phyloP scores from a whole-genome alignment of 2,888 invertebrate species.

The Noctua fimbriata region DNA sequence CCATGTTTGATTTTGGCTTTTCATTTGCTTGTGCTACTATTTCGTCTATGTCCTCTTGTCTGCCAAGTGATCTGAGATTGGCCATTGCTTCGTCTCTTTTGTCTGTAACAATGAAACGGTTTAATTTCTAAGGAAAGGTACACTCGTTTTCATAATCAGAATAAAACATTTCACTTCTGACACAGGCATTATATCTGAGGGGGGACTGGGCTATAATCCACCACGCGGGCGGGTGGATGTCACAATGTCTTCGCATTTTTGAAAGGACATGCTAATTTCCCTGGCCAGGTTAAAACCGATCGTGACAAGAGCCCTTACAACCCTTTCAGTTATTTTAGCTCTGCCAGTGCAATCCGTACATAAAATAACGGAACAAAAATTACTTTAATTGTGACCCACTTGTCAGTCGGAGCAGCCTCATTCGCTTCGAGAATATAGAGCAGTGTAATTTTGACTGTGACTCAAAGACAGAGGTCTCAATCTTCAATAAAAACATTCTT shows the following conservation, averaged over 20 bases:
- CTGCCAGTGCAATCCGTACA: neutral
- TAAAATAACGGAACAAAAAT: neutral
- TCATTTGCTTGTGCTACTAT: slow-evolving; percentile 35
- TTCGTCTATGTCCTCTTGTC: slow-evolving; percentile 45
- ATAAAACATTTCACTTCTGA: neutral
- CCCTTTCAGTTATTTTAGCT: neutral
- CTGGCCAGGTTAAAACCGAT: neutral
- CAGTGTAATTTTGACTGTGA: neutral
- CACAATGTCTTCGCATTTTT: neutral
- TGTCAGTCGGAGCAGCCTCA: neutral
- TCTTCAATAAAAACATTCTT: slow-evolving; percentile 37
- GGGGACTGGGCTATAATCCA: neutral
- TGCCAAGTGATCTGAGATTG: slow-evolving; percentile 28
- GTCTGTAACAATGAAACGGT: neutral
- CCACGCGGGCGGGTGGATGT: neutral
- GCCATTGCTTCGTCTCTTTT: slow-evolving; percentile 24
- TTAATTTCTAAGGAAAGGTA: neutral
- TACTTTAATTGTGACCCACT: neutral
- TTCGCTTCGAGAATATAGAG: neutral
- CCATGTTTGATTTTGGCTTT: slow-evolving; percentile 51
- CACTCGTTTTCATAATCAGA: neutral
- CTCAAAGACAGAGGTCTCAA: neutral
- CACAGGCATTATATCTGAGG: neutral
- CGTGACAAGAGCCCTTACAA: neutral
- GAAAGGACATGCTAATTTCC: neutral